Base-by-base conservation (phyloP, 2,888 invertebrate genomes). In the Clistopyga incitator region DNA sequence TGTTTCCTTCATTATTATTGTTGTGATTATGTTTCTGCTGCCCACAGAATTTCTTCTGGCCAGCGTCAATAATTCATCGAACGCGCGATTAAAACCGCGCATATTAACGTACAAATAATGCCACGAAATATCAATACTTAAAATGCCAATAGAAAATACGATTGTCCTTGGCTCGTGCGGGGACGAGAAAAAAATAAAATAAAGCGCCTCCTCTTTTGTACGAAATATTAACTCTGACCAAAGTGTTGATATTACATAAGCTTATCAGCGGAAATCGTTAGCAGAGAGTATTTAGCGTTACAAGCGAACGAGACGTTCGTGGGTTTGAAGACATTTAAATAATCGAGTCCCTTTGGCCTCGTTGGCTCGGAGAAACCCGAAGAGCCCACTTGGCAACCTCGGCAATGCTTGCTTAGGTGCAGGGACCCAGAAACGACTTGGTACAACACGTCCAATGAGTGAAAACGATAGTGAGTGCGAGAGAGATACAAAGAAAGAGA, bases 381-480 rank as follows among this genome's bases (percentile, higher is more conserved):
- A 47, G 29, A 81, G 81, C 77, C 81, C 76, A 81, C 34, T 82
- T 78, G 82, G 82, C 82, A 78, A 75, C 78, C 47, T 50, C 47
- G 23, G 72, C 65, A 38, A 67, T 47, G 74, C 50, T 59, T 59
- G 52, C 72, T 68, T 70, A 54, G 45, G 29, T 70, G 52, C 64
- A 77, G 71, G 76, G 78, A 78, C 64, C 74, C 54, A 74, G 74
- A 78, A 75, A 75, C 54, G 71, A 75, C 74, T 74, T 52, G 34
- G 78, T 67, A 52, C 38, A 70, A 68, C 38, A 29, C 25, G 47
- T 45, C 68, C 34, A 68, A 29, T 38, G 52, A n/a, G 45, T 52
- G 29, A 18, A 70, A 70, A 34, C 23, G 13, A 56, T 64, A 29
- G 52, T 45, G 25, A 42, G 29, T 18, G 56, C n/a, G 56, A 67